Conservation (phyloP, 2,797 vertebrate species). For the Rhinella marina region DNA sequence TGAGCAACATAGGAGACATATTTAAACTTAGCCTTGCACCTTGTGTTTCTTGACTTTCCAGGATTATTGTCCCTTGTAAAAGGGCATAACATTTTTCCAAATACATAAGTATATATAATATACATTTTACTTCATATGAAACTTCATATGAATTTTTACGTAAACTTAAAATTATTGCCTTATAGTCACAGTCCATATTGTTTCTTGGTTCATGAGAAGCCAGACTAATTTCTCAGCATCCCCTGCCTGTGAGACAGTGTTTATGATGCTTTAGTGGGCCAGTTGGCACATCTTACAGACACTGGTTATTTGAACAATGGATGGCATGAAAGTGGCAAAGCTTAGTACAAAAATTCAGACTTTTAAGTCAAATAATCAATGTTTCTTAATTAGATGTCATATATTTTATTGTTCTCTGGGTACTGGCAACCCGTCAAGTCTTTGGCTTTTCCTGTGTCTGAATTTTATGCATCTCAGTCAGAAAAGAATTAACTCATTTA, state of each 20-base stretch:
- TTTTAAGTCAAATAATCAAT: slow-evolving; percentile 39
- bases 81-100: background rate
- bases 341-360: background rate
- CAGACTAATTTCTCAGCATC: background rate
- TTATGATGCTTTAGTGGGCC: background rate
- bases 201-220: background rate
- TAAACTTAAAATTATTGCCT: background rate
- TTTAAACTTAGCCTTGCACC: too few species aligned
- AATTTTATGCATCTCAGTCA: slow-evolving; percentile 28
- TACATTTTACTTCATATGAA: background rate
- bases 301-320: background rate
- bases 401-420: slow-evolving; percentile 8
- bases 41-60: too few species aligned
- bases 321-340: background rate
- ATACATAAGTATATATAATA: background rate
- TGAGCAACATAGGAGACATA: too few species aligned
- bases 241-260: background rate
- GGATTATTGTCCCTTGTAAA: too few species aligned
- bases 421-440: slow-evolving; percentile 14
- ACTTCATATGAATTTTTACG: background rate
- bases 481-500: slow-evolving; percentile 50
- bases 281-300: background rate
- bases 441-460: slow-evolving; percentile 17
- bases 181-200: background rate
- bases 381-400: slow-evolving; percentile 6